phyloP scores from a whole-genome alignment of 2,797 vertebrate species.

The Adelosebastes latens region DNA sequence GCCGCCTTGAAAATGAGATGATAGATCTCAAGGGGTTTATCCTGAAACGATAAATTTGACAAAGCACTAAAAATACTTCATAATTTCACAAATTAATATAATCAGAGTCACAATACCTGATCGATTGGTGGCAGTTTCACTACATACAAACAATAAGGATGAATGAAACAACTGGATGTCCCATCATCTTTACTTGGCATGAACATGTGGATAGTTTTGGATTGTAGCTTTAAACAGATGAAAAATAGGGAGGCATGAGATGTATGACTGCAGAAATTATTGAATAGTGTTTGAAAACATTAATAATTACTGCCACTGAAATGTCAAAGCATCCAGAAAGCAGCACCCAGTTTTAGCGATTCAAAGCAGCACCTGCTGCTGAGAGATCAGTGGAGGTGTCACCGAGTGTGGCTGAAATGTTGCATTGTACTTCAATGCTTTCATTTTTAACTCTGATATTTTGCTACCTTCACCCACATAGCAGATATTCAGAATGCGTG shows the following conservation, averaged over 20 bases:
- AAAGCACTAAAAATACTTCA: background rate
- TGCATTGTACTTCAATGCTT: background rate
- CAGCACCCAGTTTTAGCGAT: background rate
- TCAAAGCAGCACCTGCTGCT: conserved; percentile 14
- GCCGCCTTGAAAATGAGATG: background rate
- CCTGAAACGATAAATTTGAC: background rate
- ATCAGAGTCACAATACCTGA: background rate
- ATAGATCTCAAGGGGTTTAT: background rate
- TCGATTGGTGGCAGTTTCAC: background rate
- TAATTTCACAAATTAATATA: conserved; percentile 3
- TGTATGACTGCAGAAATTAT: background rate
- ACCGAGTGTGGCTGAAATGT: background rate
- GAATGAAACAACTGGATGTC: background rate
- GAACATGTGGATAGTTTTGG: background rate
- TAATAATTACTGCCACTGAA: background rate
- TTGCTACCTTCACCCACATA: background rate
- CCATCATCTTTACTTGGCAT: background rate
- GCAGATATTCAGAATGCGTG: background rate
- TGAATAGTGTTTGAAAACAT: background rate
- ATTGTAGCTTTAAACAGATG: background rate
- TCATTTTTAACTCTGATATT: conserved; percentile 5
- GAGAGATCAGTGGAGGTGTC: background rate
- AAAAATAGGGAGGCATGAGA: background rate
- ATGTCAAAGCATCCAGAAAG: background rate
- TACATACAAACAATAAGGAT: background rate